phyloP scores from a whole-genome alignment of 2,113 vertebrate species.

The Cynoglossus semilaevis region DNA sequence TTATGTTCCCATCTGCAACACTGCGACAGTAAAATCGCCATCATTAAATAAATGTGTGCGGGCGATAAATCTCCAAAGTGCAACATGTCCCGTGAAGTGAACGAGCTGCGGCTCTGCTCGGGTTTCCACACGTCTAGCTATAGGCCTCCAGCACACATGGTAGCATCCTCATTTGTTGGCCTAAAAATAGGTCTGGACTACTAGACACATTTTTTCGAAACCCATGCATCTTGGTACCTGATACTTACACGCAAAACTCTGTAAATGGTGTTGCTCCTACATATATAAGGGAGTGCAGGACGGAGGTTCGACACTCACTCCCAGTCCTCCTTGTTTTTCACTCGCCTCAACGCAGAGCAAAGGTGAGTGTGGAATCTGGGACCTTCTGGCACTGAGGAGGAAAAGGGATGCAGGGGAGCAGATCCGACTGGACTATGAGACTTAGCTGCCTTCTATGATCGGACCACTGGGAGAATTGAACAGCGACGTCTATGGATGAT shows the following conservation, averaged over 20 bases:
- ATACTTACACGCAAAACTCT: constrained; percentile 72
- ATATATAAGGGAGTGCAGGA: constrained; percentile 71
- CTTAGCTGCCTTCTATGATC: constrained; percentile 9
- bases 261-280: constrained; percentile 75
- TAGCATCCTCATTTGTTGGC: constrained; percentile 74
- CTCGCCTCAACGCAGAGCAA: constrained; percentile 76
- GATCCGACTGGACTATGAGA: constrained; percentile 54
- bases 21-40: not conserved
- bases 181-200: constrained; percentile 78
- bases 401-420: constrained; percentile 31
- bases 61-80: constrained; percentile 32
- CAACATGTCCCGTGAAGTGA: constrained; percentile 20
- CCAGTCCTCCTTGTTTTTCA: constrained; percentile 75
- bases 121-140: constrained; percentile 62
- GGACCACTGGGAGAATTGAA: constrained; percentile 40
- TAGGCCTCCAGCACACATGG: constrained; percentile 62
- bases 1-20: not conserved
- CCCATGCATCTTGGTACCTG: constrained; percentile 72
- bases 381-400: constrained; percentile 12
- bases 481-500: constrained; percentile 49
- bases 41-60: constrained; percentile 18
- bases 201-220: constrained; percentile 81
- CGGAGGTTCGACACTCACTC: constrained; percentile 46
- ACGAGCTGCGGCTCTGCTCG: constrained; percentile 23
- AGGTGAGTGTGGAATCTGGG: constrained; percentile 72